phyloP scores from a whole-genome alignment of 2,797 vertebrate species.

The Intellagama lesueurii region DNA sequence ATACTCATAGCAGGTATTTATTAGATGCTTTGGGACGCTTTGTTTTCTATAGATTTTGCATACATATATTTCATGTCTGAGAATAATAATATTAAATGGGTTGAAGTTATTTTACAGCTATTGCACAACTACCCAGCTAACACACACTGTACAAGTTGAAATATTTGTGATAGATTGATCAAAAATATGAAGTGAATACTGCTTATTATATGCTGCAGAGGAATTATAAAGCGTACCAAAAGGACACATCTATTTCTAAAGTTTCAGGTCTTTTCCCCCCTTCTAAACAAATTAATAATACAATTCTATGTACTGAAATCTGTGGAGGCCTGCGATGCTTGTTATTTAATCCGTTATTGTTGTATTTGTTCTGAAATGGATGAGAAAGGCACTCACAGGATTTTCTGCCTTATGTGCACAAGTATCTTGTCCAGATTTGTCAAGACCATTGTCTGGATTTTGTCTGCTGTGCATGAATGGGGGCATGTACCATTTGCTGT shows the following conservation, averaged over 20 bases:
- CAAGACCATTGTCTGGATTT: too few species aligned
- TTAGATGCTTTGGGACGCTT: not conserved
- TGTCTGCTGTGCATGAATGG: too few species aligned
- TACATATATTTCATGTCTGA: not conserved
- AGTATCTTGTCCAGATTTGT: too few species aligned
- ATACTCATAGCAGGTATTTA: slow-evolving; percentile 77
- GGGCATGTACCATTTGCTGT: too few species aligned
- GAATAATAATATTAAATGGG: not conserved
- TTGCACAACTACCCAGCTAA: not conserved
- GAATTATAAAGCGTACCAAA: not conserved
- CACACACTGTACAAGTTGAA: not conserved
- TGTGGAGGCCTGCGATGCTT: not conserved
- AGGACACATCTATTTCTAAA: not conserved
- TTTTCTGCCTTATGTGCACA: too few species aligned
- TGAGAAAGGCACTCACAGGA: too few species aligned
- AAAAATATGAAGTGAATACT: not conserved
- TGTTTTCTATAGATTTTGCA: not conserved
- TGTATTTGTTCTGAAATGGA: too few species aligned
- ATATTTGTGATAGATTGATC: not conserved
- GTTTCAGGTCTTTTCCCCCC: not conserved
- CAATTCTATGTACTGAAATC: not conserved
- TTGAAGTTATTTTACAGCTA: not conserved
- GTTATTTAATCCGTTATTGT: too few species aligned
- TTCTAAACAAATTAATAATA: not conserved
- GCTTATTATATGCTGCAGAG: not conserved